phyloP scores from a whole-genome alignment of 2,113 vertebrate species.

The Pseudopodoces humilis region DNA sequence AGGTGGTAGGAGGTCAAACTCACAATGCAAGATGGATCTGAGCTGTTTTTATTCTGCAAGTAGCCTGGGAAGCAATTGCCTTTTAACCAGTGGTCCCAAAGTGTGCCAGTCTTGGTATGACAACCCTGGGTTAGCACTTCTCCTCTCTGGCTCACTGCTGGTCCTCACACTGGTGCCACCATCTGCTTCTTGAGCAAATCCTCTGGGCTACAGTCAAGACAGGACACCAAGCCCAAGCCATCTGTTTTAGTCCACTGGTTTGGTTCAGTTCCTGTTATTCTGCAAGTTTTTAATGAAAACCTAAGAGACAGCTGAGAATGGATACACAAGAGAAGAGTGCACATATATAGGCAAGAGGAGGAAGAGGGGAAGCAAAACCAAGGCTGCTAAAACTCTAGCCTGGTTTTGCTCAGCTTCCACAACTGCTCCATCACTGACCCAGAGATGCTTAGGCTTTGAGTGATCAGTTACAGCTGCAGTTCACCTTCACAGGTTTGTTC shows the following conservation, averaged over 20 bases:
- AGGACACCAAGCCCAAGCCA: background rate
- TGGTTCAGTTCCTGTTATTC: background rate
- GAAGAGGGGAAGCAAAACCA: background rate
- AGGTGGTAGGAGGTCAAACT: background rate
- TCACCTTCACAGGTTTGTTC: background rate
- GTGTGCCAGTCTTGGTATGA: rapidly evolving
- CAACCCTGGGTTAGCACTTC: background rate
- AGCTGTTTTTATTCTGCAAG: background rate
- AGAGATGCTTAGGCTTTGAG: background rate
- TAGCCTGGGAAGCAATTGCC: background rate
- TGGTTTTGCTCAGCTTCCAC: background rate
- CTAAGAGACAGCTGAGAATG: background rate
- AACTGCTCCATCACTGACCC: background rate
- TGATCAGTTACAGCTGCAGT: background rate
- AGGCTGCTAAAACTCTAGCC: background rate
- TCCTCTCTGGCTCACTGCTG: background rate
- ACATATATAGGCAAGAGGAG: background rate
- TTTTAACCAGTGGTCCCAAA: background rate
- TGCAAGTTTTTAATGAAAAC: background rate
- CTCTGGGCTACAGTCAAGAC: background rate
- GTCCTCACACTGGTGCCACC: background rate
- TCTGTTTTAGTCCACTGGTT: background rate
- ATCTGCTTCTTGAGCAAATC: background rate
- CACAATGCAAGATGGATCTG: rapidly evolving
- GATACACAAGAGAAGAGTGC: background rate